These are phyloP conservation scores for Sebastes nivosus DNA, from an alignment of 2,797 vertebrate genomes.

Conservation along the genomic window DNA sequence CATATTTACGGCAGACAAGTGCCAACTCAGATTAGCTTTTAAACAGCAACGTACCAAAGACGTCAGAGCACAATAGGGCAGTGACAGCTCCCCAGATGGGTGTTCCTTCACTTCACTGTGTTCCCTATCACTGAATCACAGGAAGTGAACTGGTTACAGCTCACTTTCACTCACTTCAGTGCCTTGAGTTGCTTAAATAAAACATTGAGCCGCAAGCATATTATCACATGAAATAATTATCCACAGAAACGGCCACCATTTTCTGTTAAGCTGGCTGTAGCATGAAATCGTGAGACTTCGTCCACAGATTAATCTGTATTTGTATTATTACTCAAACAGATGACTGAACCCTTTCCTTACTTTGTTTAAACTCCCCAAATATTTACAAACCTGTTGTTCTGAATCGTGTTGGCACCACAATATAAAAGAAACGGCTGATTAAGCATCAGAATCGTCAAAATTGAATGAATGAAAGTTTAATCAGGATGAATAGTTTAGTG, in stretches of 20 bases:
- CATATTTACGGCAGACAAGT: slow-evolving; percentile 2
- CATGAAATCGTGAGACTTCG: background rate
- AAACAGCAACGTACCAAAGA: slow-evolving; percentile 15
- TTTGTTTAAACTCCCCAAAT: background rate
- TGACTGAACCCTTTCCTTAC: background rate
- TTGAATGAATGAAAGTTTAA: background rate
- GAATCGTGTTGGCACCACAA: background rate
- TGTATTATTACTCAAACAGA: background rate
- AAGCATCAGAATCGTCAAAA: background rate
- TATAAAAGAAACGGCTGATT: background rate
- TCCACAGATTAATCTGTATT: background rate
- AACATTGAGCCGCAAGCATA: slow-evolving; percentile 44
- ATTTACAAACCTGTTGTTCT: background rate
- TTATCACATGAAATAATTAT: slow-evolving; percentile 44
- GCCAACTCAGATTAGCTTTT: slow-evolving; percentile 39
- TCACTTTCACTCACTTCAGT: slow-evolving; percentile 13
- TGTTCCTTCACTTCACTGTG: slow-evolving; percentile 8
- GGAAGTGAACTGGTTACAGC: slow-evolving; percentile 35
- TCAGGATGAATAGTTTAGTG: background rate
- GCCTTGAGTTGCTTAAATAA: slow-evolving; percentile 47
- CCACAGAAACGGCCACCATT: slow-evolving; percentile 6
- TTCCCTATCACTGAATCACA: slow-evolving; percentile 26
- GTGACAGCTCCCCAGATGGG: background rate
- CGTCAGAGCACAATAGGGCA: background rate
- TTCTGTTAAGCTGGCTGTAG: slow-evolving; percentile 8